Percentiles rank a stretch among this genome's conserved stretches.
These are phyloP conservation scores for Scytalopus superciliaris DNA, from an alignment of 2,113 vertebrate species.

Conservation along the genomic window DNA sequence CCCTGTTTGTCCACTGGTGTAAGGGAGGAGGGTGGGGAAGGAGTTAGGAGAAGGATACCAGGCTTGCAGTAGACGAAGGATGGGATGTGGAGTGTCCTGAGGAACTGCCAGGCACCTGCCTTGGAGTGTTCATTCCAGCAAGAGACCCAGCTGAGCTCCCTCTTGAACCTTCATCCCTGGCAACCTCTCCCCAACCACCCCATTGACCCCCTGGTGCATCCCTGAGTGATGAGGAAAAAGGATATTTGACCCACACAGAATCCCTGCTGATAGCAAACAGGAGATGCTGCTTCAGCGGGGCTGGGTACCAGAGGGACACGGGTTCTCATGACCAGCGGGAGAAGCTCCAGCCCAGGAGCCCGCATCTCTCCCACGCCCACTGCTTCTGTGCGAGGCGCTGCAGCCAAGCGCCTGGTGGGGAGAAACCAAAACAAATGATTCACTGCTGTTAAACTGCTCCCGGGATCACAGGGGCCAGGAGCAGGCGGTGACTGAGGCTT, in stretches of 20 bases:
- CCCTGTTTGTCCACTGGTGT: fast-evolving
- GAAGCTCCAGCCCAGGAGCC: background rate
- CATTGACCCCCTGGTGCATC: background rate
- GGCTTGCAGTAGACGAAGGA: background rate
- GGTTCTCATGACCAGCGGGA: background rate
- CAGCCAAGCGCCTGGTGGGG: background rate
- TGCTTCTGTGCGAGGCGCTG: background rate
- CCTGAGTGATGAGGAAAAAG: background rate
- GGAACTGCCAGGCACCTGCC: background rate
- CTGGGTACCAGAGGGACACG: background rate
- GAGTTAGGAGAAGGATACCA: background rate
- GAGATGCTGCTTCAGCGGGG: background rate
- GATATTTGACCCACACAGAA: background rate
- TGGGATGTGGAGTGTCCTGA: background rate
- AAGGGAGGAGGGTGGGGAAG: background rate
- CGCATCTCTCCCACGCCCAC: background rate
- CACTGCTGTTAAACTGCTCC: slow-evolving; percentile 15
- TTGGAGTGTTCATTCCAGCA: background rate
- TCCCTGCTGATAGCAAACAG: background rate
- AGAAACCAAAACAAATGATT: slow-evolving; percentile 59
- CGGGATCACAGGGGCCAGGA: background rate
- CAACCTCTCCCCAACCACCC: background rate
- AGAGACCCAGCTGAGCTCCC: background rate
- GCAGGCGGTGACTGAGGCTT: background rate
- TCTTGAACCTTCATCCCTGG: background rate